Evolutionary conservation across 2,888 invertebrate genomes (phyloP).

Genomic region (Drosophila incognita): DNA sequence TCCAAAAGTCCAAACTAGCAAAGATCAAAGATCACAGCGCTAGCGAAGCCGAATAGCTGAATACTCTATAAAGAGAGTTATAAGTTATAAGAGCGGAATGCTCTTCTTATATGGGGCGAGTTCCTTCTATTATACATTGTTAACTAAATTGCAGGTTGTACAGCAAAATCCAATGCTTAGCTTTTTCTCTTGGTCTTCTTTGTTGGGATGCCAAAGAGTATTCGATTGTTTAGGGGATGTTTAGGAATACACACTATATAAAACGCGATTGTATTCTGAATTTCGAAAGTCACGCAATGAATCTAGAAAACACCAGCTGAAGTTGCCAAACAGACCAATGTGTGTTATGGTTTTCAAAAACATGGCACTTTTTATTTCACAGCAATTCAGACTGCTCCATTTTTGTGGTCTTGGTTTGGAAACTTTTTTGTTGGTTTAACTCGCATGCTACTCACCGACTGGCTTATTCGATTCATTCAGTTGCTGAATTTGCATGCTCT

Average conservation of each 20-base stretch:
- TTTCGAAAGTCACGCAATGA: too few relatives aligned
- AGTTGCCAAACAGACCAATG: neutral
- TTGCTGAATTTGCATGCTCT: constrained; percentile 67
- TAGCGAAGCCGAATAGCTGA: neutral
- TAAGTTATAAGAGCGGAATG: neutral
- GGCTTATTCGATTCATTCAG: constrained; percentile 1
- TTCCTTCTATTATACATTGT: neutral
- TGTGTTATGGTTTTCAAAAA: neutral
- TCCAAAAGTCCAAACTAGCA: neutral
- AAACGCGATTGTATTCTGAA: too few relatives aligned
- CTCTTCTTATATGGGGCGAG: too few relatives aligned
- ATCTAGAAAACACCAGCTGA: too few relatives aligned
- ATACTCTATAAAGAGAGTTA: neutral
- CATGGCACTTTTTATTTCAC: neutral
- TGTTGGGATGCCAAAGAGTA: too few relatives aligned
- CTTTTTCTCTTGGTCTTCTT: neutral
- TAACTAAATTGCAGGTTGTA: neutral
- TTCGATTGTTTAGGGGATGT: too few relatives aligned
- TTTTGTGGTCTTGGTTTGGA: neutral
- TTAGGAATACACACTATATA: too few relatives aligned
- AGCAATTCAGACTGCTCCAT: neutral
- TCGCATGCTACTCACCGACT: constrained; percentile 19
- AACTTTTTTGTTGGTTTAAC: neutral
- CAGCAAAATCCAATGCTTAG: neutral
- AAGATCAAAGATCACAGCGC: neutral